Conservation (phyloP, 2,797 vertebrate genomes). For the Propithecus deckenii region DNA sequence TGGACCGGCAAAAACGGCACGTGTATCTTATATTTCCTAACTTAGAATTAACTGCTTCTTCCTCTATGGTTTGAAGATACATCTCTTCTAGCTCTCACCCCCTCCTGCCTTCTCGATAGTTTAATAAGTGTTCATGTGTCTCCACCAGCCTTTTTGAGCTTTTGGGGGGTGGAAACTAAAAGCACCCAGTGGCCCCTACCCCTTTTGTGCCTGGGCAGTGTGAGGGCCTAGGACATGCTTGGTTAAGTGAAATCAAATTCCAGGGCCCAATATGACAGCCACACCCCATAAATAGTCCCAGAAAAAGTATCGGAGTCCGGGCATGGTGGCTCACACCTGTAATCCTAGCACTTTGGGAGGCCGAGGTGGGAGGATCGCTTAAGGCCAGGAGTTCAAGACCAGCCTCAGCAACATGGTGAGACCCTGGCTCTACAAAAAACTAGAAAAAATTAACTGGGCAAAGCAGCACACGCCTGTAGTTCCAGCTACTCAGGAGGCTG, state of each 20-base stretch:
- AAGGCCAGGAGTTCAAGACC: background rate
- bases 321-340: background rate
- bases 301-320: background rate
- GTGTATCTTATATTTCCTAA: background rate
- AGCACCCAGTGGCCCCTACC: background rate
- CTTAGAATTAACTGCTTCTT: background rate
- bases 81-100: fast-evolving
- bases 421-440: background rate
- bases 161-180: background rate
- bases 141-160: background rate
- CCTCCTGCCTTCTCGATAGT: fast-evolving
- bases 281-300: fast-evolving
- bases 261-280: fast-evolving
- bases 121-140: background rate
- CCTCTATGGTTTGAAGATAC: background rate
- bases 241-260: background rate
- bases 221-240: background rate
- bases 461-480: background rate
- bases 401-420: background rate
- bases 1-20: background rate
- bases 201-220: background rate
- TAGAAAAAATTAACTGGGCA: background rate
- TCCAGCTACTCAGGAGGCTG: background rate
- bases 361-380: background rate
- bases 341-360: background rate